phyloP scores from a whole-genome alignment of 2,888 invertebrate genomes.

The Ophion obscuratus region DNA sequence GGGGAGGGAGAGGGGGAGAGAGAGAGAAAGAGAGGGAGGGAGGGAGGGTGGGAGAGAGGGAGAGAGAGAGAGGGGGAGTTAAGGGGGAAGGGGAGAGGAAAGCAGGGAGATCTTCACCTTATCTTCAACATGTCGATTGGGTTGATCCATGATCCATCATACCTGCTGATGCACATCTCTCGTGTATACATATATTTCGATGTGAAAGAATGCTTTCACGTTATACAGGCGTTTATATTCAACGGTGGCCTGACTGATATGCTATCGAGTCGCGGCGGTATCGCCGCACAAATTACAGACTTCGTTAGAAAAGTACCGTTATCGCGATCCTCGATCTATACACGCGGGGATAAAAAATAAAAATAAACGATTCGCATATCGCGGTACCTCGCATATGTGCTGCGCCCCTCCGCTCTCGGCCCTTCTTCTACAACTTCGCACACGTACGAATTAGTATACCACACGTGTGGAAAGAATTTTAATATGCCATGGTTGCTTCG shows the following conservation, averaged over 20 bases:
- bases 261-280: slow-evolving; percentile 65
- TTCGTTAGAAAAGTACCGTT: slow-evolving; percentile 79
- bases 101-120: slow-evolving; percentile 6
- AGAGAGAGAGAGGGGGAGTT: not conserved
- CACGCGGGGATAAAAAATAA: slow-evolving; percentile 70
- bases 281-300: slow-evolving; percentile 79
- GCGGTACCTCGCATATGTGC: slow-evolving; percentile 72
- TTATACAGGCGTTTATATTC: slow-evolving; percentile 36
- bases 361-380: slow-evolving; percentile 79
- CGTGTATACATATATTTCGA: slow-evolving; percentile 20
- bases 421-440: not conserved
- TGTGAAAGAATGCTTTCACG: slow-evolving; percentile 13
- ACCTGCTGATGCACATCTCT: slow-evolving; percentile 68
- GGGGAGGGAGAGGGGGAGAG: not conserved
- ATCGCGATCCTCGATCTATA: slow-evolving; percentile 78
- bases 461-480: slow-evolving; percentile 30
- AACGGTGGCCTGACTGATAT: slow-evolving; percentile 54
- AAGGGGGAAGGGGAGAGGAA: not conserved
- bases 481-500: slow-evolving; percentile 4
- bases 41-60: not conserved
- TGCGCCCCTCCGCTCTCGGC: slow-evolving; percentile 65
- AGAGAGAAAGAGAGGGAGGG: not conserved
- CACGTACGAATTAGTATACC: slow-evolving; percentile 13
- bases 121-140: slow-evolving; percentile 71
- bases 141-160: slow-evolving; percentile 77